A percentile compares a stretch with the other conserved stretches of the same genome.
phyloP scores from a whole-genome alignment of 2,888 invertebrate genomes.

The Drosophila yooni region DNA sequence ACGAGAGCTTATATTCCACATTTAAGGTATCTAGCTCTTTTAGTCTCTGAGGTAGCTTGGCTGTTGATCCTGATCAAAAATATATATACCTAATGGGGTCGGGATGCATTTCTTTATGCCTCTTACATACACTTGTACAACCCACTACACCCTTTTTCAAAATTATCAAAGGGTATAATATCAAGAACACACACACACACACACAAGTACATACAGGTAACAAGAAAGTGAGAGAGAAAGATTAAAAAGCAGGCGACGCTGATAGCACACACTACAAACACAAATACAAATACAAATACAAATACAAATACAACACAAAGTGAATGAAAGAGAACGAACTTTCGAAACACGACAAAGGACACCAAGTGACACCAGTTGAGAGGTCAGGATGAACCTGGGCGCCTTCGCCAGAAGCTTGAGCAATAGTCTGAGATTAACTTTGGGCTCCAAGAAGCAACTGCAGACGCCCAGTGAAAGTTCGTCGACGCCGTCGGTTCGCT shows the following conservation, averaged over 20 bases:
- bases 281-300: conserved; percentile 19
- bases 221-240: neutral
- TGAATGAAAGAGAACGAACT: conserved; percentile 27
- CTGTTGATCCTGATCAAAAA: neutral
- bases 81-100: neutral
- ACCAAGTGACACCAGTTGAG: conserved; percentile 24
- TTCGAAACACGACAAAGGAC: conserved; percentile 35
- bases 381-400: conserved; percentile 64
- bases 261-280: conserved; percentile 46
- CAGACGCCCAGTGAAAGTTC: conserved; percentile 11
- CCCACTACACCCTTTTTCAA: neutral
- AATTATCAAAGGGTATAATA: neutral
- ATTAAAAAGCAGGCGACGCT: conserved; percentile 35
- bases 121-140: neutral
- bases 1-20: neutral
- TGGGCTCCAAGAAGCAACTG: conserved; percentile 34
- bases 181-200: conserved; percentile 25
- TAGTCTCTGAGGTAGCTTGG: neutral
- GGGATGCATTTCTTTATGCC: neutral
- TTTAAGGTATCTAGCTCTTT: neutral
- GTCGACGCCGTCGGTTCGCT: neutral
- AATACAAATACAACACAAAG: conserved; percentile 14
- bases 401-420: conserved; percentile 62
- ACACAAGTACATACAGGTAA: neutral
- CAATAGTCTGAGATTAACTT: conserved; percentile 45